Evolutionary conservation across 2,113 vertebrate genomes (phyloP), one percentile per base, ranked within the genome.

Genomic region (Mesitornis unicolor): DNA sequence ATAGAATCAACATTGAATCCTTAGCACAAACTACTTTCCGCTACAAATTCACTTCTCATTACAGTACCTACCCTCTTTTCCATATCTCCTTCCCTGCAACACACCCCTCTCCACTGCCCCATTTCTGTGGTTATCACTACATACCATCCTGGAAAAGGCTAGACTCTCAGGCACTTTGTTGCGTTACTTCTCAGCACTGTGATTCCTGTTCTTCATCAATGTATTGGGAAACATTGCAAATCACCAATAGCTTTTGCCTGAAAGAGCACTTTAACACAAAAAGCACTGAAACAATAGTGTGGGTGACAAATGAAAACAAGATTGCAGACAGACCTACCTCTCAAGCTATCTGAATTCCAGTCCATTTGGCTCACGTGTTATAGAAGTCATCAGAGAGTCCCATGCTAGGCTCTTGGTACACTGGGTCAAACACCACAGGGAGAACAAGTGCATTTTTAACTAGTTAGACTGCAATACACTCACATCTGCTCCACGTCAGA

Each of bases 1-100:
- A 7, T 0, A 48, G 4, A 15, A 61, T 36, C n/a, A 19, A 5
- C 2, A 4, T 10, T 19, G 26, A 75, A 71, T 36, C 38, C 13
- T 67, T 47, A 83, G 54, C 20, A 48, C 25, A 45, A 54, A 36
- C 8, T 43, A 42, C 35, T 83, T 31, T 54, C n/a, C 57, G 16
- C 10, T 53, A 45, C 25, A 85, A 84, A 60, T 28, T 29, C 50
- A 57, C 36, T 68, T 76, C 45, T 61, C 36, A n/a, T 14, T 63
- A 36, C 40, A 69, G 29, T 17, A 45, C 18, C 59, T 3, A 1
- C 10, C 8, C 9, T 38, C 16, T 51, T 80, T 84, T 69, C 45
- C 40, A 36, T 2, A 51, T 25, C 16, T 48, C 29, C 43, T 83
- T 64, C 16, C 48, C 73, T 71, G 26, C 26, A 75, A 79, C 16